Percentiles rank a stretch among this genome's conserved stretches.
Conservation (phyloP, 1,140 invertebrate genomes). For the Bombus fervidus region DNA sequence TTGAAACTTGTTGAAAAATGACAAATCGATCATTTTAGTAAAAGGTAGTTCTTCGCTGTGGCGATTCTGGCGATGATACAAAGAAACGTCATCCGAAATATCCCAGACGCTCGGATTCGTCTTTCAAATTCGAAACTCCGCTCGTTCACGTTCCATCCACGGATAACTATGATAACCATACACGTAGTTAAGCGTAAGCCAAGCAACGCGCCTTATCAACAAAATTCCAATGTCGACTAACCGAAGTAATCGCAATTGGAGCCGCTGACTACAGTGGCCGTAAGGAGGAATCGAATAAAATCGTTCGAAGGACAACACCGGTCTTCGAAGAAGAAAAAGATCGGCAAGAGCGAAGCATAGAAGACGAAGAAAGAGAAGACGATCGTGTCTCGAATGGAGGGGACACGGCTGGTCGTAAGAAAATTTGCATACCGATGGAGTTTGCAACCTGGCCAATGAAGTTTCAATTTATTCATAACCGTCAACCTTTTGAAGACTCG, state of each 20-base stretch:
- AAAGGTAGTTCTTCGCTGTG: too few relatives aligned
- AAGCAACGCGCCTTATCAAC: background rate
- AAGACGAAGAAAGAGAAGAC: background rate
- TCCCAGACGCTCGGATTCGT: too few relatives aligned
- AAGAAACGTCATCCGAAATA: too few relatives aligned
- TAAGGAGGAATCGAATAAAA: background rate
- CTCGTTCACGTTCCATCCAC: background rate
- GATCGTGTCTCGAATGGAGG: too few relatives aligned
- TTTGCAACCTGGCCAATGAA: slow-evolving; percentile 37
- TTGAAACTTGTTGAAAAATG: too few relatives aligned
- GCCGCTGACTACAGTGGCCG: slow-evolving; percentile 31
- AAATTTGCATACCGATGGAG: slow-evolving; percentile 16
- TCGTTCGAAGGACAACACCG: background rate
- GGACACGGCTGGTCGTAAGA: slow-evolving; percentile 2
- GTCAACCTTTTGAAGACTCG: slow-evolving; percentile 35
- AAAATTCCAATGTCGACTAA: slow-evolving; percentile 32
- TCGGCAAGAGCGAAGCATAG: too few relatives aligned
- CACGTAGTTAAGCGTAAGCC: background rate
- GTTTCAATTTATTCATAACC: slow-evolving; percentile 71
- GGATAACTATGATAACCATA: background rate
- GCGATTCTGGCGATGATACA: too few relatives aligned
- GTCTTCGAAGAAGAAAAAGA: background rate
- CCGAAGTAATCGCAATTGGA: slow-evolving; percentile 27
- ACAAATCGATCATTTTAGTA: too few relatives aligned
- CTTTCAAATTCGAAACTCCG: too few relatives aligned